Evolutionary conservation across 1,140 invertebrate species (phyloP).

Genomic region (Gryllus bimaculatus): DNA sequence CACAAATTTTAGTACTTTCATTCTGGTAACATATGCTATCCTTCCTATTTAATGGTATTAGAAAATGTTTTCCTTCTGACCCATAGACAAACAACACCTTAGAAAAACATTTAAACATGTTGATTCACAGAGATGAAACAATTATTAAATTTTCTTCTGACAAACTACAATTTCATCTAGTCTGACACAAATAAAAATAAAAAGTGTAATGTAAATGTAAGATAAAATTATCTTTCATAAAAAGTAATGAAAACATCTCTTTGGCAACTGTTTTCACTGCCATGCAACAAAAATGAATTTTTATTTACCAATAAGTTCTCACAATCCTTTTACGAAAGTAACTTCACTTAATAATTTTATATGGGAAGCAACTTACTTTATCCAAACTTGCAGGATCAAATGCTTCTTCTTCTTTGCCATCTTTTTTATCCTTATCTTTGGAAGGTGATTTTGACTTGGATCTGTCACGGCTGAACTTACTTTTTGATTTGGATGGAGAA

Average conservation of each 20-base stretch:
- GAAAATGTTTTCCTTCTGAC: conserved; percentile 17
- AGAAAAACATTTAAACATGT: no score
- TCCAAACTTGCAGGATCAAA: conserved; percentile 65
- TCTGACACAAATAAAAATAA: conserved; percentile 14
- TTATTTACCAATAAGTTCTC: conserved; percentile 14
- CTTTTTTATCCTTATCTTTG: conserved; percentile 38
- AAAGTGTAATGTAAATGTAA: conserved; percentile 14
- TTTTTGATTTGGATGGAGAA: conserved; percentile 22
- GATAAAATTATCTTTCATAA: neutral
- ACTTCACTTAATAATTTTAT: conserved; percentile 16
- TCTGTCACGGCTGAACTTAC: conserved; percentile 40
- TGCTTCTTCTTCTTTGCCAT: conserved; percentile 48
- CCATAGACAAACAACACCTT: no score
- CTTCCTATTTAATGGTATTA: neutral
- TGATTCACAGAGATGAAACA: neutral
- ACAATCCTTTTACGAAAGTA: conserved; percentile 1
- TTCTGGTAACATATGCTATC: neutral
- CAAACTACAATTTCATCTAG: conserved; percentile 9
- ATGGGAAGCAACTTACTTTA: conserved; percentile 42
- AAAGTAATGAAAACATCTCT: no score
- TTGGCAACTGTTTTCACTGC: no score
- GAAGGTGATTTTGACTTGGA: conserved; percentile 37
- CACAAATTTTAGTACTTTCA: neutral
- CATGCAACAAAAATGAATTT: neutral
- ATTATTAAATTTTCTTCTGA: no score